phyloP scores from a whole-genome alignment of 2,797 vertebrate genomes.

The Sandelia bainsii region DNA sequence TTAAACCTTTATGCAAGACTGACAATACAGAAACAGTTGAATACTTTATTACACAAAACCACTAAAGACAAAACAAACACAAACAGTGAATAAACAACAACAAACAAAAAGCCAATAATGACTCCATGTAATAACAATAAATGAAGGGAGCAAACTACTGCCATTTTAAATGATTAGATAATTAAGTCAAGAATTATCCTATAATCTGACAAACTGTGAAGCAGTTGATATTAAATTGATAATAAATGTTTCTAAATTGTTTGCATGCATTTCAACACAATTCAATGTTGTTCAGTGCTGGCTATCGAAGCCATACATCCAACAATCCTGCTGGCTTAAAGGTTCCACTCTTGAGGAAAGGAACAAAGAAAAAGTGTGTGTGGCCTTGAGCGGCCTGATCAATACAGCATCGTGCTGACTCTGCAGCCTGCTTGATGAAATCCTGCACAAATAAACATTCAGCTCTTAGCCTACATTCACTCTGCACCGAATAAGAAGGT shows the following conservation, averaged over 20 bases:
- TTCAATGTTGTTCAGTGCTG: background rate
- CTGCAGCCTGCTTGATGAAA: slow-evolving; percentile 72
- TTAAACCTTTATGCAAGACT: slow-evolving; percentile 13
- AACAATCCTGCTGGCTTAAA: slow-evolving; percentile 9
- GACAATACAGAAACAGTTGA: slow-evolving; percentile 6
- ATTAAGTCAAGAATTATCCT: background rate
- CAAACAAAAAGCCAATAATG: background rate
- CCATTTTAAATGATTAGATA: background rate
- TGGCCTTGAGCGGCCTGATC: slow-evolving; percentile 64
- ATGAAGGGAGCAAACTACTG: background rate
- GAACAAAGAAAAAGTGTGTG: slow-evolving; percentile 66
- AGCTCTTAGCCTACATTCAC: slow-evolving; percentile 44
- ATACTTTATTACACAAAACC: slow-evolving; percentile 55
- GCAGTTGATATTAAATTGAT: background rate
- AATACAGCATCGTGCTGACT: slow-evolving; percentile 74
- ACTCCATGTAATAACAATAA: slow-evolving; percentile 1
- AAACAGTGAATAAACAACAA: slow-evolving; percentile 2
- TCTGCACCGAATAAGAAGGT: slow-evolving; percentile 44
- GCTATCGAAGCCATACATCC: background rate
- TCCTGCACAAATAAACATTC: slow-evolving; percentile 72
- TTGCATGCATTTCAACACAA: background rate
- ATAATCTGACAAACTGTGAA: background rate
- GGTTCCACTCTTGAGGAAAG: slow-evolving; percentile 16
- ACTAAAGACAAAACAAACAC: background rate
- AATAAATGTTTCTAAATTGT: background rate